Evolutionary conservation across 2,888 invertebrate species (phyloP).

Genomic region (Megastigmus dorsalis): DNA sequence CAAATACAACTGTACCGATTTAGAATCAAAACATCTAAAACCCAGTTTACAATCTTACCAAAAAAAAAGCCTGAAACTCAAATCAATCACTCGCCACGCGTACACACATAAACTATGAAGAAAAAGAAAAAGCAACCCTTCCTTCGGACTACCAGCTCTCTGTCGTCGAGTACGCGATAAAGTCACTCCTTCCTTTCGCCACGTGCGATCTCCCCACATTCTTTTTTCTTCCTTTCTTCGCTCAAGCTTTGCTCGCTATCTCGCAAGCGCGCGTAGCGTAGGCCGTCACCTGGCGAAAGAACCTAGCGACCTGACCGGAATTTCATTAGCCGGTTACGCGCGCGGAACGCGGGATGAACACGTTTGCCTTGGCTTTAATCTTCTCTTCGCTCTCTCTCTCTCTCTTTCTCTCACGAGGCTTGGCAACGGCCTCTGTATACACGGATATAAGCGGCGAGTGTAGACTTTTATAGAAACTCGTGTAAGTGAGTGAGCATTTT

Average conservation of each 20-base stretch:
- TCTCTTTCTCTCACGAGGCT: too few species aligned
- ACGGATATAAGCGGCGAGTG: background rate
- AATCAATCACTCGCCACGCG: too few species aligned
- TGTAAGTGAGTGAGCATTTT: conserved; percentile 51
- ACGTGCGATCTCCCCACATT: background rate
- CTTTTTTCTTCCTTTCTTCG: conserved; percentile 10
- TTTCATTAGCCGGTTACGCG: conserved; percentile 63
- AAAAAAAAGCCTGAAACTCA: background rate
- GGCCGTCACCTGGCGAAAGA: conserved; percentile 69
- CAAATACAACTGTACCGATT: too few species aligned
- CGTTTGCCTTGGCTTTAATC: conserved; percentile 53
- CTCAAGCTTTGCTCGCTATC: conserved; percentile 13
- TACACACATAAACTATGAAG: too few species aligned
- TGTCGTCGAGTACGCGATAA: too few species aligned
- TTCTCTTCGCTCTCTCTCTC: too few species aligned
- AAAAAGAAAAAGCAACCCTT: too few species aligned
- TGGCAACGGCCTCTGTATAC: too few species aligned
- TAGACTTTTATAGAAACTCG: conserved; percentile 25
- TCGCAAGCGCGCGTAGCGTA: conserved; percentile 50
- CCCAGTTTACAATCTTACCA: too few species aligned
- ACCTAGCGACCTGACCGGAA: conserved; percentile 69
- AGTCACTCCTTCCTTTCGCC: conserved; percentile 7
- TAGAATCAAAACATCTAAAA: too few species aligned
- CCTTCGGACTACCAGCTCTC: too few species aligned
- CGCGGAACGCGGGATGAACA: conserved; percentile 44